Evolutionary conservation across 2,888 invertebrate genomes (phyloP).

Genomic region (Drosophila atroscutellata): DNA sequence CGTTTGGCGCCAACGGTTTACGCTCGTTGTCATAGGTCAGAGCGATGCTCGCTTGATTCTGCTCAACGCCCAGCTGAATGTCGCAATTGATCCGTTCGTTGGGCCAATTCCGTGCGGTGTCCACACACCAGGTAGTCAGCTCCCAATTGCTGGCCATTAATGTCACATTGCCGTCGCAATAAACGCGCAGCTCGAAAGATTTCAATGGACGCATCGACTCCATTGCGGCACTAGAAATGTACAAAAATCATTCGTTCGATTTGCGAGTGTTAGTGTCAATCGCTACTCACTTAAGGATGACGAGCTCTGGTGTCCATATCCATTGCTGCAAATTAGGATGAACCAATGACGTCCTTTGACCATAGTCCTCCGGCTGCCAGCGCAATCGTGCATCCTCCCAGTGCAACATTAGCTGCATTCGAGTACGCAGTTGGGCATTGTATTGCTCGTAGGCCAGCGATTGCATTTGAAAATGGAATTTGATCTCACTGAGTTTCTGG

Average conservation of each 20-base stretch:
- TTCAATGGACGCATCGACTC: constrained; percentile 61
- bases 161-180: constrained; percentile 71
- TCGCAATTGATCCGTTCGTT: constrained; percentile 79
- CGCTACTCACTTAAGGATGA: constrained; percentile 76
- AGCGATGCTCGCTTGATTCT: constrained; percentile 40
- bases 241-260: neutral
- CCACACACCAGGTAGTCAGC: constrained; percentile 81
- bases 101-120: constrained; percentile 82
- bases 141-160: constrained; percentile 71
- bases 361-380: constrained; percentile 87
- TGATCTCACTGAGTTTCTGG: constrained; percentile 60
- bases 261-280: neutral
- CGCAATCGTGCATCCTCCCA: constrained; percentile 88
- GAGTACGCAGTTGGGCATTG: constrained; percentile 75
- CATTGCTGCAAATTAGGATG: constrained; percentile 71
- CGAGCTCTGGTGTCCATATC: constrained; percentile 79
- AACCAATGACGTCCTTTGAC: constrained; percentile 83
- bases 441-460: constrained; percentile 78
- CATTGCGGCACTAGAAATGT: constrained; percentile 64
- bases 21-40: constrained; percentile 57
- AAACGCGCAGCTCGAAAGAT: constrained; percentile 64
- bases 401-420: constrained; percentile 84
- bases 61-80: constrained; percentile 73
- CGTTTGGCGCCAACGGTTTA: constrained; percentile 63
- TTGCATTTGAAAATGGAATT: constrained; percentile 78